Conservation (phyloP, 2,888 invertebrate genomes). For the Atethmia centrago region DNA sequence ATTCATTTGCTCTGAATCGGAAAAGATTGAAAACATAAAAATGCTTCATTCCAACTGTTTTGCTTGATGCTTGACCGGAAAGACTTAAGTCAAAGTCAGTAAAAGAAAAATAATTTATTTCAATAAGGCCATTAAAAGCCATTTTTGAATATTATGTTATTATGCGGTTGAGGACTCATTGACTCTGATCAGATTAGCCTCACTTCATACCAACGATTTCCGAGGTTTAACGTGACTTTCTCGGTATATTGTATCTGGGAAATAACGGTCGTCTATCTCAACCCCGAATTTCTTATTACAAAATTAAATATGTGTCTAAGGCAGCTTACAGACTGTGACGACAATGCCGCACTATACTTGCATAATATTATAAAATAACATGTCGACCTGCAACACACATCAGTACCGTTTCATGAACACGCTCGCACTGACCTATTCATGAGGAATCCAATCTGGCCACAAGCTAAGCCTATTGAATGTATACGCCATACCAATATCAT, state of each 20-base stretch:
- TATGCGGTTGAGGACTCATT: too few relatives aligned
- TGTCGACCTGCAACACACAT: background rate
- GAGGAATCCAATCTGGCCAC: conserved; percentile 58
- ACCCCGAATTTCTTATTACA: too few relatives aligned
- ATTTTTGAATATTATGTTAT: background rate
- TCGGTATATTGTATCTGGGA: too few relatives aligned
- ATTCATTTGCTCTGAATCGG: background rate
- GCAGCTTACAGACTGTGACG: too few relatives aligned
- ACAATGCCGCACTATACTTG: too few relatives aligned
- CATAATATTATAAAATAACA: conserved; percentile 8
- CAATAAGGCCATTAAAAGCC: background rate
- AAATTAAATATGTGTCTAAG: too few relatives aligned
- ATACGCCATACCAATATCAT: conserved; percentile 41
- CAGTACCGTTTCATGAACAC: conserved; percentile 8
- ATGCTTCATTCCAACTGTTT: background rate
- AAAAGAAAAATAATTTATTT: background rate
- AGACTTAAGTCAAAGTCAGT: too few relatives aligned
- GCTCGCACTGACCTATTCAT: conserved; percentile 48
- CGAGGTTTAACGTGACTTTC: too few relatives aligned
- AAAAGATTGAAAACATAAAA: background rate
- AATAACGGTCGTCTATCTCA: too few relatives aligned
- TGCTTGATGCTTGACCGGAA: background rate
- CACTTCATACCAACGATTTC: too few relatives aligned
- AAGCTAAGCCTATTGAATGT: conserved; percentile 60
- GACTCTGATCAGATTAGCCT: too few relatives aligned